These are phyloP conservation scores for Neopelma chrysocephalum DNA, from an alignment of 2,797 vertebrate genomes.

Conservation along the genomic window DNA sequence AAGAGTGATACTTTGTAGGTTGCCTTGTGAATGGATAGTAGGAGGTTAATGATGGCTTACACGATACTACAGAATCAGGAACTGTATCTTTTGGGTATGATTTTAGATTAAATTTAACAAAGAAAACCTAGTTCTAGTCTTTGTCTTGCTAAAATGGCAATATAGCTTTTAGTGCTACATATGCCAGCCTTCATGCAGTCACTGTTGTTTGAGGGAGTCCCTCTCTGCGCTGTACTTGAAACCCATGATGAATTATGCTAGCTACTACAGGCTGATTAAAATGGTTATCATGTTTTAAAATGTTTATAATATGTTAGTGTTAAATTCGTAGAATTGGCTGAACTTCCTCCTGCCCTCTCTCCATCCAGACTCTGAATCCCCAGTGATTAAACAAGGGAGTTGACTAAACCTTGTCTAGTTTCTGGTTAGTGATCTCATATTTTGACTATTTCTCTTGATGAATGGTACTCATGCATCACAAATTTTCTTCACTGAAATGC, in stretches of 20 bases:
- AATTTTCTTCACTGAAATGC: slow-evolving; percentile 31
- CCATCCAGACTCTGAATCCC: neutral
- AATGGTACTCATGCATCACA: slow-evolving; percentile 28
- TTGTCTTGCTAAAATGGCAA: neutral
- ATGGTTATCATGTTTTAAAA: neutral
- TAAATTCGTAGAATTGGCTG: neutral
- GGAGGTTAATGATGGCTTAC: neutral
- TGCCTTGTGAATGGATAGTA: neutral
- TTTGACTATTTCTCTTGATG: slow-evolving; percentile 54
- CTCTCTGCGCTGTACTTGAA: neutral
- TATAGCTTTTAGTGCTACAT: neutral
- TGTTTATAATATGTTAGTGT: neutral
- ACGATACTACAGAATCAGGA: neutral
- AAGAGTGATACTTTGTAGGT: neutral
- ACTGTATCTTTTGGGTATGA: neutral
- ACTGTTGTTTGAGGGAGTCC: neutral
- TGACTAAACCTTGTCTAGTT: slow-evolving; percentile 40
- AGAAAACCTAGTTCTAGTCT: neutral
- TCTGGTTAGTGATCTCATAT: slow-evolving; percentile 52
- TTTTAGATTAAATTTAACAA: neutral
- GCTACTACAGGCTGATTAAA: neutral
- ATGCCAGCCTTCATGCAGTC: rapidly evolving
- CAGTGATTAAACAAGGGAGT: slow-evolving; percentile 28
- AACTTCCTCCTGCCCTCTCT: neutral
- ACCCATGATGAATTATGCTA: neutral